Conservation (phyloP, 2,888 invertebrate genomes). For the Agrochola lychnidis region DNA sequence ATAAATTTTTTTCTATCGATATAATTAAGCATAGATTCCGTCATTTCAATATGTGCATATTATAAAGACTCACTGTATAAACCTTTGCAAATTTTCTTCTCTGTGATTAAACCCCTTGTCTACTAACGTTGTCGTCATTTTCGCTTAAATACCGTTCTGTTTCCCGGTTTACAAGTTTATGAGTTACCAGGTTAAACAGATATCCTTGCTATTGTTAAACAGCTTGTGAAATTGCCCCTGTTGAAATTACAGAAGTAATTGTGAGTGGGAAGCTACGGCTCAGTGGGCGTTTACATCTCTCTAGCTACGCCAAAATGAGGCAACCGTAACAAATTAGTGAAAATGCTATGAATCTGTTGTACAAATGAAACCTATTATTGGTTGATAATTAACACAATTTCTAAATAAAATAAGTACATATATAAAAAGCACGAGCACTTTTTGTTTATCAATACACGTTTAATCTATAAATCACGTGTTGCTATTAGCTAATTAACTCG, state of each 20-base stretch:
- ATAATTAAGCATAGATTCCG: too few species aligned
- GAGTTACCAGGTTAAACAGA: conserved; percentile 20
- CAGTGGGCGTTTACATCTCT: conserved; percentile 39
- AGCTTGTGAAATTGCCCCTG: conserved; percentile 42
- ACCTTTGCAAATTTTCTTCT: conserved; percentile 11
- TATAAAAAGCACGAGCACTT: background rate
- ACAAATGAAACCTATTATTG: conserved; percentile 6
- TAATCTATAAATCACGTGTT: conserved; percentile 17
- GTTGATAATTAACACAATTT: background rate
- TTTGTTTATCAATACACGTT: conserved; percentile 11
- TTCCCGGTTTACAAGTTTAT: conserved; percentile 18
- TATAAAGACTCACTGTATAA: background rate
- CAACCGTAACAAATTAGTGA: conserved; percentile 22
- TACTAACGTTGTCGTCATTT: background rate
- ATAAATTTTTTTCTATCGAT: too few species aligned
- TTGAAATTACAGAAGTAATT: conserved; percentile 49
- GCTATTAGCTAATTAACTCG: conserved; percentile 51
- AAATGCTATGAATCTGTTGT: conserved; percentile 11
- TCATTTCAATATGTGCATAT: too few species aligned
- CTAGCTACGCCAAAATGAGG: conserved; percentile 13
- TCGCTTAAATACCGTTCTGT: conserved; percentile 20
- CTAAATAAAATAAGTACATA: conserved; percentile 1
- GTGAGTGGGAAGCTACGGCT: conserved; percentile 36
- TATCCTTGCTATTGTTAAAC: conserved; percentile 38
- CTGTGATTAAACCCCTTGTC: conserved; percentile 22